Percentiles rank a stretch among this genome's conserved stretches.
These are phyloP conservation scores for Cyclopterus lumpus DNA, from an alignment of 2,797 vertebrate genomes.

Conservation along the genomic window DNA sequence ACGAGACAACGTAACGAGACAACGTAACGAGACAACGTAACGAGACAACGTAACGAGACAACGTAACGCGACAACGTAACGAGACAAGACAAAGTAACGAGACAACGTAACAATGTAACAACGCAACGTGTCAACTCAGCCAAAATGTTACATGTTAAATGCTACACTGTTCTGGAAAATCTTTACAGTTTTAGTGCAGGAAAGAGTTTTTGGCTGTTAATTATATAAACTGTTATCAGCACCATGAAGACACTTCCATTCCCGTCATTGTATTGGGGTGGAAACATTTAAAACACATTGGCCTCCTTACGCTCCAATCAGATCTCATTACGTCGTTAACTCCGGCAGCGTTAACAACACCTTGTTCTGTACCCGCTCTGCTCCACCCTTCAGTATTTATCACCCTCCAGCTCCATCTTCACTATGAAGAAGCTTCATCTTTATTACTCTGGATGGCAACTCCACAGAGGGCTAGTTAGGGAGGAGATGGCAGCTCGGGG, in stretches of 20 bases:
- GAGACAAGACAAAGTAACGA: no score
- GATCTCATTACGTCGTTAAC: slow-evolving; percentile 10
- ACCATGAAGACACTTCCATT: not conserved
- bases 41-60: no score
- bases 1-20: no score
- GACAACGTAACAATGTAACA: no score
- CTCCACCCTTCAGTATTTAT: slow-evolving; percentile 33
- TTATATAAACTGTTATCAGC: no score
- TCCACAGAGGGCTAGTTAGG: slow-evolving; percentile 20
- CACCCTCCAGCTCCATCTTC: slow-evolving; percentile 33
- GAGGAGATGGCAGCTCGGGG: slow-evolving; percentile 19
- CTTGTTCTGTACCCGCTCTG: slow-evolving; percentile 11
- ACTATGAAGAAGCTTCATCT: slow-evolving; percentile 16
- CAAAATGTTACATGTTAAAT: no score
- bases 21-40: no score
- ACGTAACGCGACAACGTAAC: no score
- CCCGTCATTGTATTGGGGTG: not conserved
- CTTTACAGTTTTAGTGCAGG: no score
- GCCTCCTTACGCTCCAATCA: not conserved
- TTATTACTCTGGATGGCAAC: slow-evolving; percentile 23
- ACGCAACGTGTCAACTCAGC: no score
- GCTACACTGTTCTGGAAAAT: no score
- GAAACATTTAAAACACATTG: not conserved
- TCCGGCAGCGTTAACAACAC: slow-evolving; percentile 21
- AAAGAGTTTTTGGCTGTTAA: no score